Conservation (phyloP, 1,140 invertebrate genomes). For the Cydia pomonella region DNA sequence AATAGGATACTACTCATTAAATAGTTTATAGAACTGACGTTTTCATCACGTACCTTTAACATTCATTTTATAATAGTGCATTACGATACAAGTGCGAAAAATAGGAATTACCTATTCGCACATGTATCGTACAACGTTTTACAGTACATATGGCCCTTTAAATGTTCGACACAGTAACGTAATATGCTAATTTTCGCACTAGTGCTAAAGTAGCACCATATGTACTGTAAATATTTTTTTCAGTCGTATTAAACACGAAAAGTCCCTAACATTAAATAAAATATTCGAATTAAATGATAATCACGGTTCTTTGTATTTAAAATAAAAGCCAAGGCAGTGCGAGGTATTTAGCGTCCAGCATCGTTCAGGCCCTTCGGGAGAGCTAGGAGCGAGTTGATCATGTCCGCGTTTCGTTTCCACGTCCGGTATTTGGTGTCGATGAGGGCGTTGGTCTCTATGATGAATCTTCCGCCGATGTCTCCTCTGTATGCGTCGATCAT, state of each 20-base stretch:
- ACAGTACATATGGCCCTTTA: too few relatives aligned
- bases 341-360: conserved; percentile 80
- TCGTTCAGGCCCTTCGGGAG: conserved; percentile 87
- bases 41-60: neutral
- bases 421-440: conserved; percentile 58
- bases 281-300: conserved; percentile 12
- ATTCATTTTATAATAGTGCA: too few relatives aligned
- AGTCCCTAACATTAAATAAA: too few relatives aligned
- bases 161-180: too few relatives aligned
- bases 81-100: too few relatives aligned
- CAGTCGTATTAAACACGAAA: too few relatives aligned
- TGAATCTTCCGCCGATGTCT: conserved; percentile 35
- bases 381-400: conserved; percentile 87
- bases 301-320: conserved; percentile 16
- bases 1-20: neutral
- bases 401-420: conserved; percentile 86
- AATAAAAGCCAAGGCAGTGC: neutral
- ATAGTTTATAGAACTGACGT: neutral
- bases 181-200: too few relatives aligned
- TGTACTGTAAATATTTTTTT: too few relatives aligned
- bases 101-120: too few relatives aligned
- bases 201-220: too few relatives aligned
- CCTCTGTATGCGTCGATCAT: conserved; percentile 52
- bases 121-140: too few relatives aligned
- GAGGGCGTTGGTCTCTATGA: conserved; percentile 47